Base-by-base conservation (phyloP, 2,113 vertebrate species). In the Antechinus flavipes region DNA sequence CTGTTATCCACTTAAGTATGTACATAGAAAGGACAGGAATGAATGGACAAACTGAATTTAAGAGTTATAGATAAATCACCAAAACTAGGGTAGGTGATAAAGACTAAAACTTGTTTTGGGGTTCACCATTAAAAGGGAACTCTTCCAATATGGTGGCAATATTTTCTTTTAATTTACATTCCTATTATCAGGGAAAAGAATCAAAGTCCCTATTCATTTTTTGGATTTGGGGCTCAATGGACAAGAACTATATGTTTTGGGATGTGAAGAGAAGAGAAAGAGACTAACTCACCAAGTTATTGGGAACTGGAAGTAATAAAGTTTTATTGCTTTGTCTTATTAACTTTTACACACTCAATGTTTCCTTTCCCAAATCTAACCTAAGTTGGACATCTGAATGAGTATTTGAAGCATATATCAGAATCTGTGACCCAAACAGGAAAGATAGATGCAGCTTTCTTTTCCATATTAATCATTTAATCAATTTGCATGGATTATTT, bases 151-250 rank as follows among this genome's bases (percentile, higher is more conserved):
- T 23, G 95, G 68, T 84, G 68, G 16, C 22, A 96, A 89, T 84
- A 90, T 91, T 95, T 94, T 8, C 53, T 95, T 49, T n/a, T 92
- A 56, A 49, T 96, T 98, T 94, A 92, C 95, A 91, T 96, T 97
- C 96, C 58, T 96, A 93, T 94, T 90, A 94, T 27, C 2, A 94
- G 11, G 91, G 46, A 94, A 89, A 55, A 93, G 94, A 96, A 58
- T 47, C 54, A 96, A 94, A 56, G 96, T 91, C 95, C 92, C 96
- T 92, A 93, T 93, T 91, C 96, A 24, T 10, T 22, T 96, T 94
- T 89, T 26, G 96, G 22, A 93, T 23, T 42, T 84, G 68, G n/a
- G n/a, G 35, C n/a, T 84, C 22, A 84, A 42, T 42, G 35, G n/a
- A 84, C 7, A 42, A 42, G 42, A 84, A 42, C 93, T 95, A 84